Conservation (phyloP, 2,113 vertebrate genomes). For the Pimephales promelas region DNA sequence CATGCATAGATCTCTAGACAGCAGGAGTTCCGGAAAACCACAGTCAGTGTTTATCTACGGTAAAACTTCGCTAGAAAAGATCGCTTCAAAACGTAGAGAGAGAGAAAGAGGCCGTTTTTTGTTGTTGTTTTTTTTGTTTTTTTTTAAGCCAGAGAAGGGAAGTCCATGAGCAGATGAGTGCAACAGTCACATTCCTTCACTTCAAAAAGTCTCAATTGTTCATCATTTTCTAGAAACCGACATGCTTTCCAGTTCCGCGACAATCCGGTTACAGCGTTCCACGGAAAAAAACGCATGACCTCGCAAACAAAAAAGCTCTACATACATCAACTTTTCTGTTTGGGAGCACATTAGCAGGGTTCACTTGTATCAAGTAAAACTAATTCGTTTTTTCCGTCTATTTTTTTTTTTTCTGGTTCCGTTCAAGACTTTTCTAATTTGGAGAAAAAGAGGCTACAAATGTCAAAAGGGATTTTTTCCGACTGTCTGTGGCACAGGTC, state of each 20-base stretch:
- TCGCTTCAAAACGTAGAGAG: conserved; percentile 63
- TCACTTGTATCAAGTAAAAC: conserved; percentile 60
- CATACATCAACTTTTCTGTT: conserved; percentile 65
- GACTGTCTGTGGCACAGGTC: conserved; percentile 75
- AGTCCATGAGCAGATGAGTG: conserved; percentile 63
- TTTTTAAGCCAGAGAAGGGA: conserved; percentile 47
- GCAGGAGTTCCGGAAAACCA: conserved; percentile 79
- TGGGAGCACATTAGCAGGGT: conserved; percentile 67
- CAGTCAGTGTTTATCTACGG: conserved; percentile 77
- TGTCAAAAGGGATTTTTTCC: conserved; percentile 70
- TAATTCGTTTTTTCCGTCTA: conserved; percentile 57
- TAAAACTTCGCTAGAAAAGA: conserved; percentile 78
- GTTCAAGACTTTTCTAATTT: conserved; percentile 48
- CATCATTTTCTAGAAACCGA: conserved; percentile 42
- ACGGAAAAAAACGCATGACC: conserved; percentile 62
- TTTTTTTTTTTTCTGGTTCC: conserved; percentile 43
- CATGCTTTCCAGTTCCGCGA: conserved; percentile 61
- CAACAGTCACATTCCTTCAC: conserved; percentile 44
- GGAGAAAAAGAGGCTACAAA: conserved; percentile 70
- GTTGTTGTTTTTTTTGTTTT: not conserved
- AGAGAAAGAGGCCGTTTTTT: conserved; percentile 47
- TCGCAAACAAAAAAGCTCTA: conserved; percentile 66
- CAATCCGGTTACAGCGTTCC: conserved; percentile 37
- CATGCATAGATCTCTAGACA: conserved; percentile 85
- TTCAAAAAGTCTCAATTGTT: conserved; percentile 51